phyloP scores from a whole-genome alignment of 2,113 vertebrate species.

The Geothlypis trichas region DNA sequence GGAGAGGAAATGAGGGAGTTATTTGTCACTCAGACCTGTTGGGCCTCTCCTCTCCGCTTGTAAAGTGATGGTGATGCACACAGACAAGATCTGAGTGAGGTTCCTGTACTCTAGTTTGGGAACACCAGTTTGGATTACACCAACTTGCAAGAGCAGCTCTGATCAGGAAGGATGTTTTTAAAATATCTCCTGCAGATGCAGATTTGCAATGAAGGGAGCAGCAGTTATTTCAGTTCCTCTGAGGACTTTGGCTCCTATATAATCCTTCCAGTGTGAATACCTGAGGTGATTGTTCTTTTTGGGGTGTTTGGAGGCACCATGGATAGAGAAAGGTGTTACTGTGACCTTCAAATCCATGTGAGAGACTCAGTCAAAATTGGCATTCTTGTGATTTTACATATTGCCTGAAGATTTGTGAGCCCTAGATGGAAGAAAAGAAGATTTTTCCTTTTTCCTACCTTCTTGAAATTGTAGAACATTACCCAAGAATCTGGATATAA shows the following conservation, averaged over 20 bases:
- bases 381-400: not conserved
- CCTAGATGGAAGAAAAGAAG: not conserved
- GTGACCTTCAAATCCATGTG: not conserved
- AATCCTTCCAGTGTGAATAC: not conserved
- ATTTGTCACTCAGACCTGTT: not conserved
- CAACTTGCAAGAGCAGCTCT: not conserved
- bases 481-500: rapidly evolving
- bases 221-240: not conserved
- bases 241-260: not conserved
- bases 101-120: not conserved
- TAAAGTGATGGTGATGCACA: not conserved
- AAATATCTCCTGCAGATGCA: not conserved
- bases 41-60: not conserved
- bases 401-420: not conserved
- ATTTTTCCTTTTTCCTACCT: not conserved
- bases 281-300: not conserved
- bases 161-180: not conserved
- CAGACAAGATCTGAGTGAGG: rapidly evolving
- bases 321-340: not conserved
- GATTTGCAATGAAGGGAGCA: not conserved
- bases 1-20: not conserved
- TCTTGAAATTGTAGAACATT: not conserved
- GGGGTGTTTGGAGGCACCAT: not conserved
- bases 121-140: not conserved
- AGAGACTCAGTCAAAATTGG: not conserved